A percentile compares a stretch with the other conserved stretches of the same genome.
Conservation (phyloP, 2,888 invertebrate species). For the Heliconius charithonia region DNA sequence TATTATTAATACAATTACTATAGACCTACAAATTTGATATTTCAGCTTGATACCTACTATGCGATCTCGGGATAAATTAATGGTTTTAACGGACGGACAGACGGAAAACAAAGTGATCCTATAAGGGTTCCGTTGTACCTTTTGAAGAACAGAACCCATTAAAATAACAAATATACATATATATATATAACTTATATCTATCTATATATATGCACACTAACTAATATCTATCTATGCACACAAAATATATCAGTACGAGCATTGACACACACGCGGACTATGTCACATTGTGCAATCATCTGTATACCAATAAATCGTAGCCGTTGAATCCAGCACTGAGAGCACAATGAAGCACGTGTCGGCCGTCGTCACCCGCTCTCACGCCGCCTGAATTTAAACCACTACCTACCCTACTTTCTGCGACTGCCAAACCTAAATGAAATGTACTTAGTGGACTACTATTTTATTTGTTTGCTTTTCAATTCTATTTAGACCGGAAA, state of each 20-base stretch:
- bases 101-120: too few species aligned
- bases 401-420: slow-evolving; percentile 53
- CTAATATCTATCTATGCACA: background rate
- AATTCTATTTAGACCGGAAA: background rate
- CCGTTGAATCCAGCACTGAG: slow-evolving; percentile 51
- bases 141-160: too few species aligned
- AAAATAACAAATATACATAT: too few species aligned
- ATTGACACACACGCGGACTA: slow-evolving; percentile 12
- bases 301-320: slow-evolving; percentile 36
- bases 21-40: background rate
- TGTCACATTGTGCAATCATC: slow-evolving; percentile 26
- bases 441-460: slow-evolving; percentile 17
- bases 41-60: background rate
- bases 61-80: too few species aligned
- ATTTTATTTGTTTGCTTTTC: slow-evolving; percentile 15
- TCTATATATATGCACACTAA: background rate
- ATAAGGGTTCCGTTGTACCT: too few species aligned
- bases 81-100: too few species aligned
- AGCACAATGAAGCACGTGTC: slow-evolving; percentile 67
- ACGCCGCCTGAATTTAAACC: slow-evolving; percentile 64
- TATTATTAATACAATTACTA: too few species aligned
- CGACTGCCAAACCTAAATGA: slow-evolving; percentile 48
- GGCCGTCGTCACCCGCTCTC: slow-evolving; percentile 50
- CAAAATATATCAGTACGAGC: background rate
- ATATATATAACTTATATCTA: too few species aligned